Percentiles rank a stretch among this genome's conserved stretches.
Evolutionary conservation across 2,113 vertebrate species (phyloP).

Genomic region (Hyaena hyaena): DNA sequence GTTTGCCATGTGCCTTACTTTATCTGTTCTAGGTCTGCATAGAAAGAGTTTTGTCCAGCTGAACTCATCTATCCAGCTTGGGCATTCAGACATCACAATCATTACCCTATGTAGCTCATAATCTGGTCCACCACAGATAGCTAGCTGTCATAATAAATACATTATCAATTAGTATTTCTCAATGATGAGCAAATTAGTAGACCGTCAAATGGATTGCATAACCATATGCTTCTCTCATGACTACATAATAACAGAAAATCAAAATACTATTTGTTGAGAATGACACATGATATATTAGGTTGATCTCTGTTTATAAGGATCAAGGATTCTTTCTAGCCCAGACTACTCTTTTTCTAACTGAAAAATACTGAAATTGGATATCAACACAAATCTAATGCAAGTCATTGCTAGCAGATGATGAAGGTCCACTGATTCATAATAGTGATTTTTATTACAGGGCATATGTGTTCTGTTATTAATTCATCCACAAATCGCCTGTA

Average conservation of each 20-base stretch:
- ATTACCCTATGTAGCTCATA: neutral
- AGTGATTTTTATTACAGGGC: neutral
- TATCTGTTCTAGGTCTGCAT: too few species aligned
- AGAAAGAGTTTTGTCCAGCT: neutral
- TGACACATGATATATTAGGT: neutral
- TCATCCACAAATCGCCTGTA: neutral
- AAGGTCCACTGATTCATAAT: neutral
- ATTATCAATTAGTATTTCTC: constrained; percentile 39
- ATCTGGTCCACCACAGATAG: neutral
- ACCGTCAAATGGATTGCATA: neutral
- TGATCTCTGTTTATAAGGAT: neutral
- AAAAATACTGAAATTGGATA: constrained; percentile 13
- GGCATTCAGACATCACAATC: neutral
- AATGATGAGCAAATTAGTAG: constrained; percentile 10
- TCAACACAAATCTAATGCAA: neutral
- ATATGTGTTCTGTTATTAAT: neutral
- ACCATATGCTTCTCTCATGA: neutral
- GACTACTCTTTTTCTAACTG: neutral
- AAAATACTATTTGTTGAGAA: constrained; percentile 54
- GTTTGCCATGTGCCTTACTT: neutral
- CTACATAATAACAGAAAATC: constrained; percentile 33
- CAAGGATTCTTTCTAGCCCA: neutral
- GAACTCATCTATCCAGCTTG: neutral
- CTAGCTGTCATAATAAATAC: neutral
- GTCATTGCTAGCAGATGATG: neutral